These are phyloP conservation scores for Pteronotus mesoamericanus DNA, from an alignment of 2,797 vertebrate species.

Conservation along the genomic window DNA sequence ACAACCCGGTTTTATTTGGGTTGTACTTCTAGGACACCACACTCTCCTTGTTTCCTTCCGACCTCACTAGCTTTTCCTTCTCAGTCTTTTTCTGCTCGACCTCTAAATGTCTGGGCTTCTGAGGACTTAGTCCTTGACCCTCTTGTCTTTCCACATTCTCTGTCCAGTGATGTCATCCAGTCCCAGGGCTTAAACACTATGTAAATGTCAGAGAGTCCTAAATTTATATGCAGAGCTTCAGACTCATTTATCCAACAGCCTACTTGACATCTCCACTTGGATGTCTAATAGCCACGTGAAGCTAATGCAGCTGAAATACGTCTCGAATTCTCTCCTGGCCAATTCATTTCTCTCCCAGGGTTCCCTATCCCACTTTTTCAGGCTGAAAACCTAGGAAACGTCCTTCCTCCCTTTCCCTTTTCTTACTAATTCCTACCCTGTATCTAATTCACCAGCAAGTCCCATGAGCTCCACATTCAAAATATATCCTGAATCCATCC, in stretches of 20 bases:
- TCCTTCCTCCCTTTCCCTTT: background rate
- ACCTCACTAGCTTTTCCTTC: background rate
- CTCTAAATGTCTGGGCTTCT: background rate
- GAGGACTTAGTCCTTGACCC: conserved; percentile 42
- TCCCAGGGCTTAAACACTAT: conserved; percentile 66
- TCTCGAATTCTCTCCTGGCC: background rate
- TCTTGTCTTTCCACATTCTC: conserved; percentile 32
- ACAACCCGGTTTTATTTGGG: background rate
- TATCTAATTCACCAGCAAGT: background rate
- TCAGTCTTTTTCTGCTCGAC: background rate
- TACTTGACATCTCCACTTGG: conserved; percentile 60
- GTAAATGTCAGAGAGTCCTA: conserved; percentile 74
- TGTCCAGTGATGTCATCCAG: conserved; percentile 71
- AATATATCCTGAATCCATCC: background rate
- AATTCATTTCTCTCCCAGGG: background rate
- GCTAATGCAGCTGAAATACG: conserved; percentile 16
- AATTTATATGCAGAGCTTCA: conserved; percentile 62
- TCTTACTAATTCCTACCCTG: background rate
- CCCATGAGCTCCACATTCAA: background rate
- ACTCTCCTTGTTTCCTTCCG: background rate
- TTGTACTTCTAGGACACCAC: background rate
- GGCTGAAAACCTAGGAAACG: background rate
- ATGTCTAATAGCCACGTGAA: conserved; percentile 49
- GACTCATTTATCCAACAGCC: conserved; percentile 66
- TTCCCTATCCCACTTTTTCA: background rate